Evolutionary conservation across 2,113 vertebrate genomes (phyloP).

Genomic region (Corvus moneduloides): DNA sequence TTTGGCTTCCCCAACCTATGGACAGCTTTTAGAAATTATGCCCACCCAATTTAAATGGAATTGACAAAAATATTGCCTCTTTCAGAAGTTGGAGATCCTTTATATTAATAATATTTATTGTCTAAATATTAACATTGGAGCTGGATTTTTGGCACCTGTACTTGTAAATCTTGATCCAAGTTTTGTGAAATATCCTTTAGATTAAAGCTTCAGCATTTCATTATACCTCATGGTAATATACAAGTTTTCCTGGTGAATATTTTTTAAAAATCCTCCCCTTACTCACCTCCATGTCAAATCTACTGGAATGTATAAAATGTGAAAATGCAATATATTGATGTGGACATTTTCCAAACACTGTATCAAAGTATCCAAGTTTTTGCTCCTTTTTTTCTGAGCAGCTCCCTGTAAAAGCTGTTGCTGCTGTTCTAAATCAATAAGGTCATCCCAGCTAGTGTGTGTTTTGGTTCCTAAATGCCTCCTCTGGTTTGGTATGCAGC

Average conservation of each 20-base stretch:
- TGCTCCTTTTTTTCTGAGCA: not conserved
- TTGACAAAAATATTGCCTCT: not conserved
- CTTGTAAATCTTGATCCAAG: not conserved
- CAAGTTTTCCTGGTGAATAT: not conserved
- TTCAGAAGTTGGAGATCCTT: not conserved
- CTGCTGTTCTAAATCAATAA: constrained; percentile 24
- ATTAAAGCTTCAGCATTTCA: not conserved
- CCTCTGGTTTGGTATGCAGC: not conserved
- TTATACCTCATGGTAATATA: not conserved
- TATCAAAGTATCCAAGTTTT: not conserved
- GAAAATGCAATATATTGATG: not conserved
- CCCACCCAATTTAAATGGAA: not conserved
- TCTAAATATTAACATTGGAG: rapidly evolving
- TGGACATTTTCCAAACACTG: not conserved
- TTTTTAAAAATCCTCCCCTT: not conserved
- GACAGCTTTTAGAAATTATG: not conserved
- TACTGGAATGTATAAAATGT: not conserved
- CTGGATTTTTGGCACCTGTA: not conserved
- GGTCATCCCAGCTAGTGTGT: not conserved
- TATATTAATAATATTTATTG: not conserved
- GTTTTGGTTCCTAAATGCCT: not conserved
- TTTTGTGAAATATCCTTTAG: not conserved
- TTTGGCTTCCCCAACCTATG: not conserved
- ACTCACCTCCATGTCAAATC: not conserved
- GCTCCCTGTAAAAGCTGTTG: not conserved